Evolutionary conservation across 2,113 vertebrate genomes (phyloP).

Genomic region (Pteronura brasiliensis): DNA sequence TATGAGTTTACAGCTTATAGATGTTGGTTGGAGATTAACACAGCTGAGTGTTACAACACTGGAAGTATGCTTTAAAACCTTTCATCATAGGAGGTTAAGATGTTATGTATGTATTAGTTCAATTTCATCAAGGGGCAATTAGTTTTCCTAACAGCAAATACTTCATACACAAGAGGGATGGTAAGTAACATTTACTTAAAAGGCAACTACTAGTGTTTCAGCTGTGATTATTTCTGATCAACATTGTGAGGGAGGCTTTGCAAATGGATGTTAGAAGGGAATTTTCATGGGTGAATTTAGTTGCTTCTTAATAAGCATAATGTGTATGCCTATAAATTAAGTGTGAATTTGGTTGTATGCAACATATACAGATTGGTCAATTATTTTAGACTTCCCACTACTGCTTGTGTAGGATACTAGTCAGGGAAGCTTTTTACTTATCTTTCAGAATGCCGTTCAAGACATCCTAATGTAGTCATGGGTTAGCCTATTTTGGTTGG

Average conservation of each 20-base stretch:
- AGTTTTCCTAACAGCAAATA: not conserved
- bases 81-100: not conserved
- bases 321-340: not conserved
- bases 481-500: not conserved
- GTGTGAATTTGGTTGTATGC: not conserved
- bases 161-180: not conserved
- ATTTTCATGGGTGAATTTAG: not conserved
- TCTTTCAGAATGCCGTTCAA: not conserved
- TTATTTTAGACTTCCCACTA: not conserved
- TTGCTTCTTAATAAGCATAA: not conserved
- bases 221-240: not conserved
- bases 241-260: not conserved
- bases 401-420: not conserved
- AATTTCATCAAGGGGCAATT: not conserved
- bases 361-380: not conserved
- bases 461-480: not conserved
- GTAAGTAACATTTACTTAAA: not conserved
- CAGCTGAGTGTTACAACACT: not conserved
- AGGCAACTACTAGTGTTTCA: not conserved
- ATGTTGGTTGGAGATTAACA: not conserved
- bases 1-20: not conserved
- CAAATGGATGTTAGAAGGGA: not conserved
- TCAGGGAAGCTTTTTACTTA: not conserved
- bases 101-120: not conserved
- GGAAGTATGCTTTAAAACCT: not conserved